Conservation (phyloP, 2,113 vertebrate species). For the Pardalotus punctatus region DNA sequence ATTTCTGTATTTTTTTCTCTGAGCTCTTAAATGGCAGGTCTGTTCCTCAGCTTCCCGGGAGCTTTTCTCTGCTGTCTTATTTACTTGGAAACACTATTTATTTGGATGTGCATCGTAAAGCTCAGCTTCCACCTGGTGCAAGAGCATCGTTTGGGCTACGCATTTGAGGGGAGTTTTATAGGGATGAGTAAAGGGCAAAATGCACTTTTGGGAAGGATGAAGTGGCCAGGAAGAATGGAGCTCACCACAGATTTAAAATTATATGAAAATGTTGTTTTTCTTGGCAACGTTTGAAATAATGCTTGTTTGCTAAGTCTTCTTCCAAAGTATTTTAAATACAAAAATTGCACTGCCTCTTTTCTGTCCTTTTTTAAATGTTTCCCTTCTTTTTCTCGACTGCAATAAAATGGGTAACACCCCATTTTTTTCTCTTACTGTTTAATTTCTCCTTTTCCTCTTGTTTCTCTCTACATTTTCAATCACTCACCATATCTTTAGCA, state of each 20-base stretch:
- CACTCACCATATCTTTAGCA: not conserved
- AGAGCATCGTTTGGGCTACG: not conserved
- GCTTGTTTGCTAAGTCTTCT: slow-evolving; percentile 16
- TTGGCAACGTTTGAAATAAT: not conserved
- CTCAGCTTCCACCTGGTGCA: not conserved
- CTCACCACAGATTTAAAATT: not conserved
- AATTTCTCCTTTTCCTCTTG: slow-evolving; percentile 22
- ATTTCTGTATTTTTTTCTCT: not conserved
- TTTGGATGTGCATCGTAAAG: slow-evolving; percentile 4
- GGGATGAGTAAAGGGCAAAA: not conserved
- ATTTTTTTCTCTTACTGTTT: slow-evolving; percentile 39
- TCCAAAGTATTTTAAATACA: not conserved
- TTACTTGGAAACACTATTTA: not conserved
- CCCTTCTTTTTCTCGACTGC: not conserved
- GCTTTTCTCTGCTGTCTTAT: slow-evolving; percentile 20
- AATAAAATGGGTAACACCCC: slow-evolving; percentile 61
- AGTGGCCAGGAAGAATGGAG: not conserved
- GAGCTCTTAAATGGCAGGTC: slow-evolving; percentile 47
- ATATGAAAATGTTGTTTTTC: not conserved
- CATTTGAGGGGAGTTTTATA: not conserved
- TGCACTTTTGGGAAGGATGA: not conserved
- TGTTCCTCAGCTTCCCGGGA: not conserved
- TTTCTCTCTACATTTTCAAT: not conserved
- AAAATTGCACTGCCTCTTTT: slow-evolving; percentile 11
- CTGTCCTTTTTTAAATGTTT: slow-evolving; percentile 31